phyloP scores from a whole-genome alignment of 2,888 invertebrate species.

The Sinodicranocentrus sp. region DNA sequence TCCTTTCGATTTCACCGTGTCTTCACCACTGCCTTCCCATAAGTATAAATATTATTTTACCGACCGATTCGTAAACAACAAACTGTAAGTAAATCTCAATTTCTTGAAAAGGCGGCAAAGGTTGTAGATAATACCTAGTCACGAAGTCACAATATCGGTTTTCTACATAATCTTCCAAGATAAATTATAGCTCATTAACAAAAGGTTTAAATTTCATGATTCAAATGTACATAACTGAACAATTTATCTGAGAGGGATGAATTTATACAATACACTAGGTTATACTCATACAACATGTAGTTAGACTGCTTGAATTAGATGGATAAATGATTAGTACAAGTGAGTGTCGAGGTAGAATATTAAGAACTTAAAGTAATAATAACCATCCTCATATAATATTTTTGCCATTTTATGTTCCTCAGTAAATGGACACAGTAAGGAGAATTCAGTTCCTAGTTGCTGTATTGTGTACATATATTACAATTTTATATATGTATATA shows the following conservation, averaged over 20 bases:
- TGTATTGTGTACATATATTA: slow-evolving; percentile 13
- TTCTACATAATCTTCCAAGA: too few species aligned
- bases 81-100: slow-evolving; percentile 15
- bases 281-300: too few species aligned
- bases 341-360: background rate
- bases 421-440: background rate
- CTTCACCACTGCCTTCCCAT: slow-evolving; percentile 16
- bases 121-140: background rate
- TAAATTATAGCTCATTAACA: too few species aligned
- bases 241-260: too few species aligned
- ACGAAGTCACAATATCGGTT: too few species aligned
- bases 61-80: slow-evolving; percentile 34
- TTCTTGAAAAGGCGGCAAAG: slow-evolving; percentile 19
- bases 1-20: slow-evolving; percentile 25
- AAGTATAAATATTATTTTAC: slow-evolving; percentile 23
- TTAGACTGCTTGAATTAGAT: too few species aligned
- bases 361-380: slow-evolving; percentile 11
- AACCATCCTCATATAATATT: background rate
- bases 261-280: too few species aligned
- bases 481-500: background rate
- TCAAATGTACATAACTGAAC: too few species aligned
- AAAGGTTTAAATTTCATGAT: too few species aligned
- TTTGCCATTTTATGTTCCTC: background rate
- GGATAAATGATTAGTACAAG: too few species aligned
- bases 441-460: slow-evolving; percentile 24